phyloP scores from a whole-genome alignment of 2,888 invertebrate genomes.

The Eurytoma adleriae region DNA sequence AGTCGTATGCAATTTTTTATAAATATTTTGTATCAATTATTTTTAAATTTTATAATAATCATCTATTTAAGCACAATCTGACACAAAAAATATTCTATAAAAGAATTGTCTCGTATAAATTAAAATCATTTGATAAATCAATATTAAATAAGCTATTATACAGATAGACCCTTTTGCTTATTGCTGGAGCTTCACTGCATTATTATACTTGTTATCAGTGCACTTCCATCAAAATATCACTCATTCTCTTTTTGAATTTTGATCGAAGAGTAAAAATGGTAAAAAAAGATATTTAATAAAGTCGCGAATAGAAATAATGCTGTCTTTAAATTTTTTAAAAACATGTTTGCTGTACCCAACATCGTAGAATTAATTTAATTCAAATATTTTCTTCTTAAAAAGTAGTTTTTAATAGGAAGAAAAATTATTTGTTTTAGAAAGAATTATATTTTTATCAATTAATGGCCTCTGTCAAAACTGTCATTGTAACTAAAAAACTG shows the following conservation, averaged over 20 bases:
- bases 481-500: too few relatives aligned
- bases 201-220: slow-evolving; percentile 56
- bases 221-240: slow-evolving; percentile 53
- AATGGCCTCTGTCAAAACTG: too few relatives aligned
- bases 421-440: too few relatives aligned
- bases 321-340: slow-evolving; percentile 31
- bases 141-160: slow-evolving; percentile 33
- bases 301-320: slow-evolving; percentile 45
- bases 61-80: slow-evolving; percentile 14
- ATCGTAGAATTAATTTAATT: too few relatives aligned
- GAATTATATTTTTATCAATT: too few relatives aligned
- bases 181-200: slow-evolving; percentile 60
- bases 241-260: slow-evolving; percentile 55
- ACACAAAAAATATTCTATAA: slow-evolving; percentile 2
- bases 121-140: slow-evolving; percentile 32
- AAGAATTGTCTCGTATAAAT: slow-evolving; percentile 11
- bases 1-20: slow-evolving; percentile 21
- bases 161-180: slow-evolving; percentile 69
- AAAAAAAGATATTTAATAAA: slow-evolving; percentile 50
- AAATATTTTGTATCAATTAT: slow-evolving; percentile 22
- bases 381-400: too few relatives aligned
- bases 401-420: too few relatives aligned
- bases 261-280: slow-evolving; percentile 52
- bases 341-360: background rate
- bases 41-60: slow-evolving; percentile 44